Evolutionary conservation across 2,113 vertebrate species (phyloP), one percentile per base, ranked within the genome.

Genomic region (Coregonus clupeaformis): DNA sequence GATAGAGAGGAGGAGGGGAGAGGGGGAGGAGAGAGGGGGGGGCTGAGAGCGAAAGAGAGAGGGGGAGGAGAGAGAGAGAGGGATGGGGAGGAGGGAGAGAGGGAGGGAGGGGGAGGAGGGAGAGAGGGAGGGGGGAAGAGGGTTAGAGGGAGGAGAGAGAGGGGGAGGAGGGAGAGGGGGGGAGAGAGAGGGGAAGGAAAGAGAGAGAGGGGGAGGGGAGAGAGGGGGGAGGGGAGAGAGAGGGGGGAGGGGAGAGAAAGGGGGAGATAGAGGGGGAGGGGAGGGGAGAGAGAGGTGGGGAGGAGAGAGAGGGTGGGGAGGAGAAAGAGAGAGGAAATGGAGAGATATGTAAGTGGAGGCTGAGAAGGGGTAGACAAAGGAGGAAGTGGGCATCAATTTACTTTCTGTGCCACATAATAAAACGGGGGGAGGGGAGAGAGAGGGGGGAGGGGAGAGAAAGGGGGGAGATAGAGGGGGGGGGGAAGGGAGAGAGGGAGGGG

Each of bases 1-100:
- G 76, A 78, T 45, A 59, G 52, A 20, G 22, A 68, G 78, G 64
- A 57, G 77, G 69, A 77, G 72, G 80, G 68, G 32, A 77, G 76
- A 18, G 24, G 52, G 72, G 57, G 45, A 14, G 27, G 12, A 7
- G 25, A 27, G 25, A 52, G 11, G 49, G n/a, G 27, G 16, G 24
- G 6, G 27, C n/a, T 22, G 64, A 32, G 64, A 18, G n/a, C n/a
- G n/a, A n/a, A n/a, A n/a, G n/a, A n/a, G n/a, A n/a, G 29, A 32
- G 29, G 18, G 57, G 6, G 20, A 6, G 14, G 12, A 16, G 12
- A 1, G 3, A 7, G 62, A 36, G 16, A 42, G 65, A n/a, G n/a
- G n/a, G 11, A 27, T 52, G 49, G n/a, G 27, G 16, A 24, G 6
- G 27, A 36, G 64, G 18, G 64, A 18, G 29, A 32, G 29, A 18